Base-by-base conservation (phyloP, 2,113 vertebrate species). In the Nymphicus hollandicus region DNA sequence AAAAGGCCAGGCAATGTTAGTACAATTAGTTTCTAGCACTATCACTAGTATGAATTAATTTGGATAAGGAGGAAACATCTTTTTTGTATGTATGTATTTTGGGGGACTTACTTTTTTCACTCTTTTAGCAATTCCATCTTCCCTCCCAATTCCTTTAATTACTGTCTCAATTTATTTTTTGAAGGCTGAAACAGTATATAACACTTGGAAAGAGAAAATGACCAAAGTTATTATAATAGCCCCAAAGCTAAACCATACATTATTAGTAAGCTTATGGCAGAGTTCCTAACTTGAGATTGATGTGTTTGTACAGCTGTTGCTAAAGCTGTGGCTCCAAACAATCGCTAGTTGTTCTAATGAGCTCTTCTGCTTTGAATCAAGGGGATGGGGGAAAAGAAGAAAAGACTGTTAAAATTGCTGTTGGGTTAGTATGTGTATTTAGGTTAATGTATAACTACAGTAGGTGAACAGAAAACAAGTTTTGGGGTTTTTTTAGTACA, bases 291-390 rank as follows among this genome's bases (percentile, higher is more conserved):
- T 84, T 74, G 53, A 92, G 83, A 90, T 93, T 81, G 93, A 86
- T 88, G 80, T 97, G 92, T 97, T 97, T 97, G 83, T 88, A 96
- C 95, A 97, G 95, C 95, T 96, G 96, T 84, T 95, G 82, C 86
- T 95, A 71, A 93, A 90, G 92, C 93, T 91, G 83, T 84, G 88
- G 69, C 65, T 96, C 70, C 86, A 92, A 92, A 96, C 93, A 95
- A 86, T 93, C 18, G 15, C 68, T 78, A 15, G 93, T 94, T 97
- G 95, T 97, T 94, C 91, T 88, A 90, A 88, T 84, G 77, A 93
- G 69, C 56, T 92, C 49, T 88, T 96, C 91, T 96, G 95, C 91
- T 96, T 96, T 96, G 90, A 90, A 93, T 96, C 88, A 94, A 81
- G 86, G 71, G 83, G 83, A 89, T 49, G 52, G 27, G 22, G 76